Evolutionary conservation across 2,113 vertebrate species (phyloP), one percentile per base, ranked within the genome.

Genomic region (Eulemur rufifrons): DNA sequence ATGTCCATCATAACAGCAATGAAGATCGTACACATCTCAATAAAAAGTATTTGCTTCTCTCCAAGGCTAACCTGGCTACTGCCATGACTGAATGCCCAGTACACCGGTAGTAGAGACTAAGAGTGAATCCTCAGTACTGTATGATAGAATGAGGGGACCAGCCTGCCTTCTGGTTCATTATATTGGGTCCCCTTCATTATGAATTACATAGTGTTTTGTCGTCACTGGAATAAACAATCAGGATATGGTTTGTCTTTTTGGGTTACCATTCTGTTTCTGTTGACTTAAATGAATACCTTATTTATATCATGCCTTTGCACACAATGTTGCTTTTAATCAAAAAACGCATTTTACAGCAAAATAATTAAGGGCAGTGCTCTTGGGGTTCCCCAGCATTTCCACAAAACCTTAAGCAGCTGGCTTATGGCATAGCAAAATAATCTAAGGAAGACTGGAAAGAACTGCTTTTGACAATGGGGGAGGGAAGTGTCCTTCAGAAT

Each of bases 261-360:
- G 54, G n/a, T 42, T 12, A 56, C 23, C 25, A 63, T 52, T 32
- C n/a, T 95, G 18, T 78, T 84, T 95, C 69, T 83, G 37, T 80
- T 96, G 45, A 82, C 29, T 77, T 59, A 42, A 42, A 52, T 56
- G 21, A 84, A 71, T 69, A 10, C 13, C 42, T 86, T 66, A 77
- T 25, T 76, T 92, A 81, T 6, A 74, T 81, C 32, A 82, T 85
- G 32, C 2, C n/a, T 77, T 87, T 59, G 92, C 32, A 74, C 6
- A 61, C 3, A 64, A 71, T 66, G 76, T 37, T 77, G 34, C 66
- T 92, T 97, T 93, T 91, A 86, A 73, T 89, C 34, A 84, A 83
- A 64, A 63, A 83, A 52, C 21, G 86, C 13, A 86, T 85, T 94
- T 85, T 68, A 80, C 6, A 86, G 89, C 29, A 83, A 64, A 78